Percentiles rank a stretch among this genome's conserved stretches.
Evolutionary conservation across 2,797 vertebrate species (phyloP).

Genomic region (Chromobotia macracanthus): DNA sequence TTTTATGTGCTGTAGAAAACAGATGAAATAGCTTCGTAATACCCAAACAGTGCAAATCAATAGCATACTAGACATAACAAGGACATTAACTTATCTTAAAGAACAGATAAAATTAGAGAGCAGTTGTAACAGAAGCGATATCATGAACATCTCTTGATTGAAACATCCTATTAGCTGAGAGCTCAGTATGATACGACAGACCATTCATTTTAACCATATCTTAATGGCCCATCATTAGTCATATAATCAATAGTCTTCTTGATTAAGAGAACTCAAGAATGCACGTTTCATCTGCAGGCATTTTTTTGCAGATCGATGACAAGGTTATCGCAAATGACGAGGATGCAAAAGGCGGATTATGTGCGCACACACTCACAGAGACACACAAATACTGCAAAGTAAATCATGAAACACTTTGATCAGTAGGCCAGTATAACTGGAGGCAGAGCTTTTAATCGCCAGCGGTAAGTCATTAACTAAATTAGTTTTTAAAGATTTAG

Average conservation of each 20-base stretch:
- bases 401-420: conserved; percentile 91
- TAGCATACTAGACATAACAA: conserved; percentile 62
- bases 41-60: conserved; percentile 55
- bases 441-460: conserved; percentile 90
- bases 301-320: conserved; percentile 94
- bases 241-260: conserved; percentile 85
- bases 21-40: conserved; percentile 55
- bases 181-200: conserved; percentile 74
- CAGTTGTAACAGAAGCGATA: conserved; percentile 60
- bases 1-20: conserved; percentile 47
- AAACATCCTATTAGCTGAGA: conserved; percentile 76
- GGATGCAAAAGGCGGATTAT: conserved; percentile 85
- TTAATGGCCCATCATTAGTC: conserved; percentile 81
- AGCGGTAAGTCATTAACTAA: conserved; percentile 88
- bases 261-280: conserved; percentile 88
- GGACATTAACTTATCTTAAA: conserved; percentile 63
- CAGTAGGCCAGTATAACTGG: conserved; percentile 90
- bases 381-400: conserved; percentile 79
- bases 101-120: conserved; percentile 60
- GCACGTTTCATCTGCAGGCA: conserved; percentile 94
- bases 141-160: conserved; percentile 75
- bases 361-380: conserved; percentile 66
- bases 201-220: conserved; percentile 76
- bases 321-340: conserved; percentile 93
- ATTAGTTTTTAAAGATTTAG: conserved; percentile 88